These are phyloP conservation scores for Halcyon senegalensis DNA, from an alignment of 2,113 vertebrate species.

Conservation along the genomic window DNA sequence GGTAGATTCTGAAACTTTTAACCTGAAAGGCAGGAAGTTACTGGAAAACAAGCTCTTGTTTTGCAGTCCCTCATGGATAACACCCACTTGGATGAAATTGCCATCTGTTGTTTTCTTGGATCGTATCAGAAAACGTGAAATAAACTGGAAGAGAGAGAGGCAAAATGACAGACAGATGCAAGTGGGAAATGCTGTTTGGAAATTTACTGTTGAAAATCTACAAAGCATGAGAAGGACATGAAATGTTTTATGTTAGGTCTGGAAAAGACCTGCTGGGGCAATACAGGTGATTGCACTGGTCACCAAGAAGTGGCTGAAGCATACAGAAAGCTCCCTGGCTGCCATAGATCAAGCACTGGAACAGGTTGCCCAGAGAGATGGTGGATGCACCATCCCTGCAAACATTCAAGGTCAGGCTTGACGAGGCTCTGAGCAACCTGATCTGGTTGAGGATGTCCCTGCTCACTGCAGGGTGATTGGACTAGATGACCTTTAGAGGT, in stretches of 20 bases:
- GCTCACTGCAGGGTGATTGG: no score
- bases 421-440: no score
- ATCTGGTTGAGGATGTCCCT: no score
- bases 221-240: background rate
- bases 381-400: no score
- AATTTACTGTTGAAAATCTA: background rate
- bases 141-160: constrained; percentile 30
- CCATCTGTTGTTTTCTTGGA: constrained; percentile 66
- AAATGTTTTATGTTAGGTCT: background rate
- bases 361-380: no score
- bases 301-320: background rate
- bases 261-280: background rate
- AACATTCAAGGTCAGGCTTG: no score
- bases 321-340: background rate
- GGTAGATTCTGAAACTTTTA: constrained; percentile 29
- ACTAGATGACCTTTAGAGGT: no score
- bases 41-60: constrained; percentile 33
- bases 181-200: background rate
- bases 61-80: constrained; percentile 34
- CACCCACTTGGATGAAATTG: constrained; percentile 54
- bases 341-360: background rate
- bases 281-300: background rate
- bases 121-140: constrained; percentile 25
- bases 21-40: constrained; percentile 48
- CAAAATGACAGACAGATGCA: background rate